Evolutionary conservation across 2,113 vertebrate genomes (phyloP), one percentile per base, ranked within the genome.

Genomic region (Crypturellus undulatus): DNA sequence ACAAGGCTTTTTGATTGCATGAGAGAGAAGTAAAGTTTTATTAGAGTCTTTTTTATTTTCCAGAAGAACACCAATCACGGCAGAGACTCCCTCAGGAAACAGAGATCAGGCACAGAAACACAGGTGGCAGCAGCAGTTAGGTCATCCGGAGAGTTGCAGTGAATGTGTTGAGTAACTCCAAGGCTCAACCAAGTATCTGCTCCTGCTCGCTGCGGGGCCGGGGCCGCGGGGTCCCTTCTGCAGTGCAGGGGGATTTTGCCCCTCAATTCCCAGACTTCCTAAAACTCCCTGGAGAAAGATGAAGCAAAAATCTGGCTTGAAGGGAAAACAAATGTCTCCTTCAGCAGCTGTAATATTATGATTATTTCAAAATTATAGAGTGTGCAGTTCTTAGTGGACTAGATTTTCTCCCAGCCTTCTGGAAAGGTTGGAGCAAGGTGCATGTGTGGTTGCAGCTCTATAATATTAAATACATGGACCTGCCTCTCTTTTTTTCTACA

Each of bases 21-120:
- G 71, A 90, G 59, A 90, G 54, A 96, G 54, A 96, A 95, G 73
- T 84, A 75, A 87, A 96, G 94, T 38, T 96, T 95, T 97, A 97
- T 97, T 96, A 81, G 69, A 34, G 8, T 63, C 72, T 77, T 34
- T 89, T 84, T 6, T 59, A 24, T 14, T 16, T 7, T 4, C 13
- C 52, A 19, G 30, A 78, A 21, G 68, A 84, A 38, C 62, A 76
- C 63, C 82, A 93, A 82, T 86, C 90, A 84, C 3, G 1, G 70
- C 21, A 87, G 83, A 84, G 69, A 88, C 87, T 51, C 88, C 80
- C 47, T 93, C 49, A 30, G 63, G 38, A 38, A 40, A 19, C 79
- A 69, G 79, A 83, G 90, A 81, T 92, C 68, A 1, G 40, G 62
- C 34, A 58, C 47, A 95, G 85, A 43, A 76, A 25, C 26, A 32